Conservation (phyloP, 2,797 vertebrate species). For the Oreochromis grahami region DNA sequence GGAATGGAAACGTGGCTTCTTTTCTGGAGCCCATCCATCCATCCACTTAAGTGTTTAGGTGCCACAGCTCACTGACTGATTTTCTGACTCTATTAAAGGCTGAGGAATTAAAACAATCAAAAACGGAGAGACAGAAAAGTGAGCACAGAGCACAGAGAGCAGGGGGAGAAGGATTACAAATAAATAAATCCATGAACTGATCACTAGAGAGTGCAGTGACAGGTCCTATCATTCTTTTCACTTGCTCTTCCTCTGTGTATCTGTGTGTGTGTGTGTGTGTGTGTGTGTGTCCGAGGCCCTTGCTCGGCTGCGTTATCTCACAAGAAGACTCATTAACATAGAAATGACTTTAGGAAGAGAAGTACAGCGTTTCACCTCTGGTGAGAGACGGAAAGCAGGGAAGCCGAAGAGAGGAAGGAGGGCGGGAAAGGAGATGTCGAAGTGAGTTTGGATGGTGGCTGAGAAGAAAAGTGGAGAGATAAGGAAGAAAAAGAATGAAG, state of each 20-base stretch:
- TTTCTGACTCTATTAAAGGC: background rate
- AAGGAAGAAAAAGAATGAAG: background rate
- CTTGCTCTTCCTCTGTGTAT: slow-evolving; percentile 12
- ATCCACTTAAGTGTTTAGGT: background rate
- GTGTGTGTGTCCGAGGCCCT: slow-evolving; percentile 58
- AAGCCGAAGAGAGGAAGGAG: background rate
- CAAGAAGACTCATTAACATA: slow-evolving; percentile 77
- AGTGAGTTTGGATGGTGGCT: background rate
- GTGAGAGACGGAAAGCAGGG: slow-evolving; percentile 39
- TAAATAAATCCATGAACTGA: slow-evolving; percentile 70
- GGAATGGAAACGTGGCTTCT: background rate
- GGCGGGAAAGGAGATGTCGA: background rate
- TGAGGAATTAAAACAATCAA: slow-evolving; percentile 23
- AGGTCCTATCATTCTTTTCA: slow-evolving; percentile 71
- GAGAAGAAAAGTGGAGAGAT: background rate
- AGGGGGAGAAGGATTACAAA: slow-evolving; percentile 43
- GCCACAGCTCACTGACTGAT: background rate
- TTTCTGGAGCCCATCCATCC: background rate
- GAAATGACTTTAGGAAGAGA: slow-evolving; percentile 77
- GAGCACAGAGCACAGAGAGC: background rate
- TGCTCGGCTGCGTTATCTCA: slow-evolving; percentile 69
- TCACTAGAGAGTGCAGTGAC: slow-evolving; percentile 63
- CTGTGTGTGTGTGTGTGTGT: slow-evolving; percentile 18
- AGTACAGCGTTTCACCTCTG: slow-evolving; percentile 64
- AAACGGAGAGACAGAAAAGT: slow-evolving; percentile 11